phyloP scores from a whole-genome alignment of 2,797 vertebrate genomes.

The Hypotaenidia okinawae region DNA sequence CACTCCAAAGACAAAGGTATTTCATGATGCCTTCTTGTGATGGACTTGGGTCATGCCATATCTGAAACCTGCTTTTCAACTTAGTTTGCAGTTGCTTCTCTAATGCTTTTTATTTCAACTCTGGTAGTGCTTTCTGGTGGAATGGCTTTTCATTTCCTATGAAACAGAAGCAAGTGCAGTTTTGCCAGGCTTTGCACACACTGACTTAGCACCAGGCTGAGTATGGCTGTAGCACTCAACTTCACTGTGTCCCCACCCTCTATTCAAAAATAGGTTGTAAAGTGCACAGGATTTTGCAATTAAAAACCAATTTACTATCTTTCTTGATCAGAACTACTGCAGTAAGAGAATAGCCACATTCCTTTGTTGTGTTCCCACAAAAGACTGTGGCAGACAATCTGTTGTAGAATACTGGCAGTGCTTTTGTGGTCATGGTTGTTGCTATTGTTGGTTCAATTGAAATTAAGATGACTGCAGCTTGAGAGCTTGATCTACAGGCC shows the following conservation, averaged over 20 bases:
- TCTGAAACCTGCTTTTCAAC: not conserved
- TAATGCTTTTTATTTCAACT: not conserved
- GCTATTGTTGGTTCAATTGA: conserved; percentile 12
- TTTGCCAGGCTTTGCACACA: not conserved
- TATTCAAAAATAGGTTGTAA: conserved; percentile 42
- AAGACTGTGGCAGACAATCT: not conserved
- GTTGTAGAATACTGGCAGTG: not conserved
- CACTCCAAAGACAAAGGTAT: not conserved
- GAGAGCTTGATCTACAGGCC: not conserved
- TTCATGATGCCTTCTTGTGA: not conserved
- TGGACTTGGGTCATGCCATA: not conserved
- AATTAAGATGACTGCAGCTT: not conserved
- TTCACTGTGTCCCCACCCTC: not conserved
- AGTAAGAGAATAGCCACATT: not conserved
- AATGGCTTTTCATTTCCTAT: not conserved
- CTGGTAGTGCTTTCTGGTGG: not conserved
- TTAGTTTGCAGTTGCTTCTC: not conserved
- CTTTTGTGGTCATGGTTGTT: not conserved
- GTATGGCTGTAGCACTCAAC: not conserved
- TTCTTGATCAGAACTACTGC: not conserved
- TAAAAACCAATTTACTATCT: not conserved
- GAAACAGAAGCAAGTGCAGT: not conserved
- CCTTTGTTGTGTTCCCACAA: not conserved
- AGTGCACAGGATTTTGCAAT: not conserved
- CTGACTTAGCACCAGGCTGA: not conserved